Base-by-base conservation (phyloP, 2,797 vertebrate species). In the Acestrorhynchus altus region DNA sequence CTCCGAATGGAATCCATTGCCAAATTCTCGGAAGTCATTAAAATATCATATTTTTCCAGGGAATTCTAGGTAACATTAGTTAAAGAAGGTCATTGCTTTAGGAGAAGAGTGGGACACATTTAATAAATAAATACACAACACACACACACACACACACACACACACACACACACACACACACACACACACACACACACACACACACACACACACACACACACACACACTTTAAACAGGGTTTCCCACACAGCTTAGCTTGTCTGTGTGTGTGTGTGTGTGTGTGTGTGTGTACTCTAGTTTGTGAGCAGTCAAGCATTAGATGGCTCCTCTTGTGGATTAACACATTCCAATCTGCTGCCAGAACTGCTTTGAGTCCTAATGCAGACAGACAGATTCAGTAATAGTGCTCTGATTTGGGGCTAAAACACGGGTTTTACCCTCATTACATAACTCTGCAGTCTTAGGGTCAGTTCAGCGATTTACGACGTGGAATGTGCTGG, bases 261-360 rank as follows among this genome's bases (percentile, higher is more conserved):
- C 59, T 52, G 57, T 72, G 39, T 71, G 42, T 7, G 24, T 52
- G 65, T 56, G 18, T 65, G 68, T 66, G 64, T 52, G 57, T 72
- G 39, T 71, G 42, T 7, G 24, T 52, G 65, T 56, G 67, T 81
- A 61, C 71, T 28, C 71, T 20, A 10, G 40, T 54, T 47, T 57
- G 67, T 81, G 72, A 51, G 60, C 18, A 76, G 68, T 81, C 66
- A 78, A 75, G 57, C 16, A 35, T 66, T 35, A 22, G 70, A 59
- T 83, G 85, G 82, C 84, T 87, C 87, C 39, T 1, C 64, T 66
- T 6, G 67, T 71, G 81, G 86, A 90, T 90, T 90, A 89, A 88
- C 86, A 87, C 83, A 90, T 90, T 86, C 88, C 77, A 81, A 85
- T 68, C 68, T 73, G 51, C 74, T 78, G 70, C 78, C 52, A 69